Evolutionary conservation across 2,113 vertebrate genomes (phyloP), one percentile per base, ranked within the genome.

Genomic region (Phylloscopus trochiloides): DNA sequence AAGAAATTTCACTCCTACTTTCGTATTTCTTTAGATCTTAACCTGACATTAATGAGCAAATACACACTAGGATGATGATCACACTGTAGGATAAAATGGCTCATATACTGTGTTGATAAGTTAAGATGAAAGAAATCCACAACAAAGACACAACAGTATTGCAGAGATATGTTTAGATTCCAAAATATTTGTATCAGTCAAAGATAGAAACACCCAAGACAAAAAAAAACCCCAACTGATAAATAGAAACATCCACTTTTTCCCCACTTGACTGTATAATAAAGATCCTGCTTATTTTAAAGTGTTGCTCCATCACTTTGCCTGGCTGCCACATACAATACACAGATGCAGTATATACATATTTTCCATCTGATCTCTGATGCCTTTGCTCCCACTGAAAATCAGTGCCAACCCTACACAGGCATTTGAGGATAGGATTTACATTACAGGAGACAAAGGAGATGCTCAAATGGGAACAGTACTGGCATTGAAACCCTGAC

Each of bases 161-260:
- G 96, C 94, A 95, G 80, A 96, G 96, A 96, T 97, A 97, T 90
- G 95, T 97, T 97, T 96, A 97, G 94, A 97, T 97, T 97, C 96
- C 97, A 96, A 97, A 98, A 97, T 98, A 96, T 96, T 97, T 97
- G 94, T 97, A 97, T 97, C 96, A 96, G 93, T 98, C 96, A 97
- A 96, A 96, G 95, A 88, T 21, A 97, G 95, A 97, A 96, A 96
- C 91, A 94, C 87, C 81, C 88, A 92, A 94, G 90, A 96, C 88
- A 96, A 97, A 96, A 95, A 73, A 86, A 87, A 25, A 2, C 3
- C n/a, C 29, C 88, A 94, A 76, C 70, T 62, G 92, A 97, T 94
- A 97, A 96, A 96, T 87, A 97, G 96, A 96, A 96, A 92, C 81
- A 96, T 84, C 86, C 80, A 71, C 78, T 90, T 95, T 95, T 79